Conservation (phyloP, 2,113 vertebrate species). For the Argyrosomus japonicus region DNA sequence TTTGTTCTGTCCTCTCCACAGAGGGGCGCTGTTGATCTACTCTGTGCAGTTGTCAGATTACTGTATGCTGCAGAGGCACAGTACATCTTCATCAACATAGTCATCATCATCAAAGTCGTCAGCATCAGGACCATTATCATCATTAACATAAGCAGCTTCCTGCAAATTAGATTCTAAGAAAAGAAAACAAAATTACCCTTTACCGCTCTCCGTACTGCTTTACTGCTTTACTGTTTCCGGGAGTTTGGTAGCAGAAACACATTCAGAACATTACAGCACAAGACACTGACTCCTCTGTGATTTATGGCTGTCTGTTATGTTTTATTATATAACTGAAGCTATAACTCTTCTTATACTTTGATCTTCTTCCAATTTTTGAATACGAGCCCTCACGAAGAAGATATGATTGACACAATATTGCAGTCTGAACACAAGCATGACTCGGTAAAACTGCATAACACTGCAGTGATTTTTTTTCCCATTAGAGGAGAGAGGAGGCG, state of each 20-base stretch:
- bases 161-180: constrained; percentile 36
- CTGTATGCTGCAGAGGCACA: constrained; percentile 29
- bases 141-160: constrained; percentile 35
- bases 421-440: constrained; percentile 37
- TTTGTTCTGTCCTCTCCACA: constrained; percentile 24
- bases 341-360: not conserved
- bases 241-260: not conserved
- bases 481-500: constrained; percentile 22
- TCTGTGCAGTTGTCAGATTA: not conserved
- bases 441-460: constrained; percentile 7
- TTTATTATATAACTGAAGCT: not conserved
- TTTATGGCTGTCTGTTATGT: not conserved
- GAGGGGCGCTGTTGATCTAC: constrained; percentile 49
- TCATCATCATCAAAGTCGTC: constrained; percentile 7
- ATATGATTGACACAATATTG: not conserved
- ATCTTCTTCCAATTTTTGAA: not conserved
- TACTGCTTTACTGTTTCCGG: not conserved
- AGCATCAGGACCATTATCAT: constrained; percentile 16
- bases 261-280: not conserved
- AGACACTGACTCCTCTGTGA: not conserved
- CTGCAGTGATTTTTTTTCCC: constrained; percentile 44
- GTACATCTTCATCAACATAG: constrained; percentile 25
- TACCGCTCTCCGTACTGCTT: not conserved
- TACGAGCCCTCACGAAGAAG: not conserved
- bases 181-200: constrained; percentile 25